Evolutionary conservation across 1,140 invertebrate species (phyloP), one percentile per base, ranked within the genome.

Genomic region (Spodoptera frugiperda): DNA sequence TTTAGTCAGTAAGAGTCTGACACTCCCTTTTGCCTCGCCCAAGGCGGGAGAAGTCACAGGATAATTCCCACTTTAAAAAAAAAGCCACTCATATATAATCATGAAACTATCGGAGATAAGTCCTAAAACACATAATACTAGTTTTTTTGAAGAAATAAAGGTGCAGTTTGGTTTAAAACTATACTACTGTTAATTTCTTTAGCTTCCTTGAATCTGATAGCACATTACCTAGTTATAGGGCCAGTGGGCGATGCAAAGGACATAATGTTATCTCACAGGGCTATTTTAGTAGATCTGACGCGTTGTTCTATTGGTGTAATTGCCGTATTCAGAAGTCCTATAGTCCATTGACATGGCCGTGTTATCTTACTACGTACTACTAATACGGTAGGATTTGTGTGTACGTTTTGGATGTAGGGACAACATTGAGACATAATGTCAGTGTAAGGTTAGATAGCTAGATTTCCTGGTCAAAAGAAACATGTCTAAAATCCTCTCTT

Each of bases 221-320:
- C 12, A 25, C 15, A 19, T 17, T 39, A 8, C 33, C 53, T 33
- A 71, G 33, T 72, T 72, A 57, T 3, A 57, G 54, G 68, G 25
- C 68, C 30, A 44, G 68, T 72, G 68, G 68, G 68, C 68, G 51
- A 19, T 44, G 51, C n/a, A 72, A 57, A 53, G 67, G 51, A 72
- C 68, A 57, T n/a, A 44, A 55, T 17, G 57, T 61, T 61, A 71
- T 65, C 61, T 65, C 39, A 65, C 15, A 65, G 39, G 39, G 61
- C 39, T 48, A 65, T 65, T 65, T 65, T 30, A 44, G 44, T 48
- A 48, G 14, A n/a, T 33, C 44, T 48, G 61, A 65, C 61, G 44
- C 39, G 39, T 14, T 65, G 61, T 46, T 15, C 44, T 48, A 46
- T 21, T 65, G 39, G 46, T 44, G 15, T 61, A 33, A 59, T 33